Conservation (phyloP, 2,888 invertebrate genomes). For the Philhelius pedissequus region DNA sequence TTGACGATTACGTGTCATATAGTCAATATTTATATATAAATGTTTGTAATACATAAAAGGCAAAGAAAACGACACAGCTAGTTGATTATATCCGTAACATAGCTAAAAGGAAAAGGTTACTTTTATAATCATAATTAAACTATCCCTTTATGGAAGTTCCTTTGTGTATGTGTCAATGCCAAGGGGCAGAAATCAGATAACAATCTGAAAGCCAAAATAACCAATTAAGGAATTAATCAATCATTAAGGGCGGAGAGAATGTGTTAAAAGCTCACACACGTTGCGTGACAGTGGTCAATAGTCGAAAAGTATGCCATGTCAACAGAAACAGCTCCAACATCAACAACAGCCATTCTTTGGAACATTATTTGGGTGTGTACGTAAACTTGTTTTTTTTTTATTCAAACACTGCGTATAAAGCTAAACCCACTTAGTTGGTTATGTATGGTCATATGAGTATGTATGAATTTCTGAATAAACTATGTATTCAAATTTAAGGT, state of each 20-base stretch:
- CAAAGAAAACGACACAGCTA: neutral
- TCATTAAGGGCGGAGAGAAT: conserved; percentile 12
- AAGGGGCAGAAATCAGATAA: neutral
- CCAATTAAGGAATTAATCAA: conserved; percentile 50
- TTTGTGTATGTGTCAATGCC: neutral
- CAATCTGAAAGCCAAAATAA: conserved; percentile 34
- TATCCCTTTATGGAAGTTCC: neutral
- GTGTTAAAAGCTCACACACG: conserved; percentile 57
- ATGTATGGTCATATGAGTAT: too few species aligned
- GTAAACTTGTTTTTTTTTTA: too few species aligned
- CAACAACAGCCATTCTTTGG: neutral
- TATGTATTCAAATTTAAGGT: neutral
- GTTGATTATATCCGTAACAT: neutral
- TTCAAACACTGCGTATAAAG: neutral
- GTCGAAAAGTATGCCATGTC: neutral
- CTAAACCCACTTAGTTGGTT: too few species aligned
- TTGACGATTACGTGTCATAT: neutral
- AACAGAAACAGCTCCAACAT: neutral
- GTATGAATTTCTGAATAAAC: neutral
- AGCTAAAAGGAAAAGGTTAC: neutral
- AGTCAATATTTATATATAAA: neutral
- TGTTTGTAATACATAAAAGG: neutral
- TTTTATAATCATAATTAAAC: neutral
- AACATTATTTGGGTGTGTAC: neutral
- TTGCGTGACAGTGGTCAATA: conserved; percentile 39